Evolutionary conservation across 2,113 vertebrate genomes (phyloP), one percentile per base, ranked within the genome.

Genomic region (Delphinapterus leucas): DNA sequence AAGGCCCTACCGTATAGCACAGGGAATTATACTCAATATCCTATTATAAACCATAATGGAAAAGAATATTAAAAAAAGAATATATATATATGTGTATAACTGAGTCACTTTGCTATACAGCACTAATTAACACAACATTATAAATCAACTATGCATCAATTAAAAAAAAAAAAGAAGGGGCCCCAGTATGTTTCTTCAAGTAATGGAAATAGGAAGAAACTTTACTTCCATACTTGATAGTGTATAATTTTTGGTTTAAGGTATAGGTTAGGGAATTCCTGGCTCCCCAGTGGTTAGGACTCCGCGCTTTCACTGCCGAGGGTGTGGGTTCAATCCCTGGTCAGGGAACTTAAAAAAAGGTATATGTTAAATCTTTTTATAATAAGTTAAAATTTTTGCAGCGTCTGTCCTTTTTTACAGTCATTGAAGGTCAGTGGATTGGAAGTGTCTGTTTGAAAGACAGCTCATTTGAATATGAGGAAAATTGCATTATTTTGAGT

Each of bases 401-500:
- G 61, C 15, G 36, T 12, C 5, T 71, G 31, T 70, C 12, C 23
- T 47, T 89, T 80, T 70, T 15, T 93, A 33, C 2, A 81, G 18
- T 77, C 28, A 9, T 70, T 88, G n/a, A 89, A 90, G 21, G 7
- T 63, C 31, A 81, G 12, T 74, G 23, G 8, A 79, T 67, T 93
- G 55, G 28, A 92, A 87, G 41, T 81, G 20, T 92, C 36, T 88
- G 38, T 93, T 68, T 90, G 65, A 93, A 47, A 89, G 38, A 33
- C 7, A 90, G 12, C 58, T 77, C 6, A 9, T 95, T 81, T 95
- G 41, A 92, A 67, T 92, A 82, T 88, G 80, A 89, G 53, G 88
- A 97, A 87, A 49, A 41, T 88, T 55, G n/a, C 14, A 55, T 95
- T 90, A 58, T 84, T 33, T 93, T 95, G 81, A 86, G 80, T 77